Base-by-base conservation (phyloP, 2,888 invertebrate species). In the Trichacis sp. region DNA sequence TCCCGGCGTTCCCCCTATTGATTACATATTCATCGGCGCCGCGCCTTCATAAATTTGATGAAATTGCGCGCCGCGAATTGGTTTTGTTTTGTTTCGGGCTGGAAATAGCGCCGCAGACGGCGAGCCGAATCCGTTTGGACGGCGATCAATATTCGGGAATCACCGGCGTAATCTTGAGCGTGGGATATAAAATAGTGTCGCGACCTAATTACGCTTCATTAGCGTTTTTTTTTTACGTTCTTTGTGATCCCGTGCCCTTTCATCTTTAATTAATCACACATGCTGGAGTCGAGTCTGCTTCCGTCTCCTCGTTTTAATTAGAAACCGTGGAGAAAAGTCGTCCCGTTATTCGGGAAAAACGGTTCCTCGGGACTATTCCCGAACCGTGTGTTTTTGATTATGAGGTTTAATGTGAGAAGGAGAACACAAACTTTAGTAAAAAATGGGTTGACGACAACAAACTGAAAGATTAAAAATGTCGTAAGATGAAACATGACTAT, bases 271-370 rank as follows among this genome's bases (percentile, higher is more conserved):
- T 43, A 43, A 17, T 43, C 19, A 19, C n/a, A 9, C 17, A 19
- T 43, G 11, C n/a, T n/a, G 14, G 19, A 43, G n/a, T 19, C 18
- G 11, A 19, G 9, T 14, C 14, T 40, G 14, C 5, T 40, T 40
- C 15, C n/a, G 17, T 42, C 19, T 43, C 43, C 18, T 18, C 11
- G 19, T 19, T 18, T 43, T 43, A 43, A 43, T 43, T 43, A 43
- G 18, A 14, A 1, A 12, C 17, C 17, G 11, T 8, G 9, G 19
- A n/a, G 17, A 43, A 19, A 19, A 18, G 5, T 17, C 17, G 9
- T 19, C 19, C 15, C 43, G n/a, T 24, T 3, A 33, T 33, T 33
- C 33, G 4, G 24, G n/a, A 33, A 33, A 33, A 33, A 6, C 33
- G n/a, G 33, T 2, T 11, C 9, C 33, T 33, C 33, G n/a, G 8